Conservation (phyloP, 2,113 vertebrate genomes). For the Dipodomys stephensi region DNA sequence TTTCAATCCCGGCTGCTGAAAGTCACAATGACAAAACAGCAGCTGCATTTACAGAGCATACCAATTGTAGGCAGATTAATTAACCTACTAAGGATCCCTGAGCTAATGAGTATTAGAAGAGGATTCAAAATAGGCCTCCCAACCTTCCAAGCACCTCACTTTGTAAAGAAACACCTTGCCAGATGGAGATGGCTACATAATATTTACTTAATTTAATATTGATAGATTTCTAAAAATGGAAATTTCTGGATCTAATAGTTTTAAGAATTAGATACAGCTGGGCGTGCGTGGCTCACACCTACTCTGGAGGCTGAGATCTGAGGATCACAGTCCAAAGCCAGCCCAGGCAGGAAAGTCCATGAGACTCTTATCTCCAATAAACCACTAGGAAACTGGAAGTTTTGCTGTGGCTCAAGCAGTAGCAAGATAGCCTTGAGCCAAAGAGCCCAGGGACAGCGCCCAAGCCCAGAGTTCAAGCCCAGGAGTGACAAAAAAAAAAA, state of each 20-base stretch:
- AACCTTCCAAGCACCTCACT: background rate
- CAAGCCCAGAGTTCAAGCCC: too few relatives aligned
- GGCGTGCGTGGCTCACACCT: too few relatives aligned
- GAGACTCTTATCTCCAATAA: too few relatives aligned
- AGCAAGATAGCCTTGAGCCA: too few relatives aligned
- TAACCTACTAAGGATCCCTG: background rate
- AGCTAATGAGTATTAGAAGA: background rate
- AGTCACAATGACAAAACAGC: background rate
- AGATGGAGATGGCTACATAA: background rate
- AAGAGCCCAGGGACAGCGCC: too few relatives aligned
- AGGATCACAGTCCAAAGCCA: too few relatives aligned
- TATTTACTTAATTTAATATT: constrained; percentile 27
- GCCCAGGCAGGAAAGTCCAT: too few relatives aligned
- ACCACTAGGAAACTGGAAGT: too few relatives aligned
- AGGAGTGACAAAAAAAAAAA: too few relatives aligned
- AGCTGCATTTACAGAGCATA: background rate
- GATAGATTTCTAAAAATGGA: background rate
- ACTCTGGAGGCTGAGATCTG: too few relatives aligned
- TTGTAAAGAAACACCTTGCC: background rate
- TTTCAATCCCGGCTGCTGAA: background rate
- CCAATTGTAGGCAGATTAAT: background rate
- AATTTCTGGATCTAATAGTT: constrained; percentile 4
- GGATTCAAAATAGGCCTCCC: background rate
- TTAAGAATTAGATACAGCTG: background rate
- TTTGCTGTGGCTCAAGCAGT: too few relatives aligned